phyloP scores from a whole-genome alignment of 2,797 vertebrate genomes.

The Octomys mimax region DNA sequence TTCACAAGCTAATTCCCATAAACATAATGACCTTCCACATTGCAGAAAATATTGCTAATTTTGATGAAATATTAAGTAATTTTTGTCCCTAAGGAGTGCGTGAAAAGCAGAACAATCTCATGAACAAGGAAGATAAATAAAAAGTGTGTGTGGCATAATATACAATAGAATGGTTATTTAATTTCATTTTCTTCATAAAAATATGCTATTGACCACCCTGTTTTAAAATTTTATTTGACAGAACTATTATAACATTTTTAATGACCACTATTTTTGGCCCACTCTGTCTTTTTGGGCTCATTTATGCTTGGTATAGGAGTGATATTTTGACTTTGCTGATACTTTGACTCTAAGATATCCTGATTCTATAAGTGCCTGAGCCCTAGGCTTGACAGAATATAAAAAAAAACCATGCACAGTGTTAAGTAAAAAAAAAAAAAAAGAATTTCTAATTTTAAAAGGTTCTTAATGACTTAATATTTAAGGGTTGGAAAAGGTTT shows the following conservation, averaged over 20 bases:
- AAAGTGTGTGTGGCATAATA: neutral
- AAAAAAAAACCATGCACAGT: neutral
- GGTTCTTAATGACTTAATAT: neutral
- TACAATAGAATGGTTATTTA: neutral
- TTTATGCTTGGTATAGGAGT: neutral
- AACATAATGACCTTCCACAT: conserved; percentile 40
- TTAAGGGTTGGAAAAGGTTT: neutral
- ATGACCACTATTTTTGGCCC: neutral
- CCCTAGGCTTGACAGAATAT: neutral
- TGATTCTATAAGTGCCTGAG: conserved; percentile 41
- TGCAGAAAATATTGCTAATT: conserved; percentile 35
- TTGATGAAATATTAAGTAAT: conserved; percentile 44
- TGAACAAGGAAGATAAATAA: conserved; percentile 46
- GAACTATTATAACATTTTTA: neutral
- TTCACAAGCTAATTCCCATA: neutral
- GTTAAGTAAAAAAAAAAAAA: neutral
- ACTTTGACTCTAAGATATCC: neutral
- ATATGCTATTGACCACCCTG: neutral
- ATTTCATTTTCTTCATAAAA: conserved; percentile 50
- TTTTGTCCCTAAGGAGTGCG: conserved; percentile 42
- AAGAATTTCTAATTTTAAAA: conserved; percentile 24
- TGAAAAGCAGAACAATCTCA: conserved; percentile 17
- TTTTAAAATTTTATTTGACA: neutral
- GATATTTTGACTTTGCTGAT: neutral
- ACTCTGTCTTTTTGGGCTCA: neutral